Percentiles rank a stretch among this genome's conserved stretches.
phyloP scores from a whole-genome alignment of 2,113 vertebrate genomes.

The Phainopepla nitens region DNA sequence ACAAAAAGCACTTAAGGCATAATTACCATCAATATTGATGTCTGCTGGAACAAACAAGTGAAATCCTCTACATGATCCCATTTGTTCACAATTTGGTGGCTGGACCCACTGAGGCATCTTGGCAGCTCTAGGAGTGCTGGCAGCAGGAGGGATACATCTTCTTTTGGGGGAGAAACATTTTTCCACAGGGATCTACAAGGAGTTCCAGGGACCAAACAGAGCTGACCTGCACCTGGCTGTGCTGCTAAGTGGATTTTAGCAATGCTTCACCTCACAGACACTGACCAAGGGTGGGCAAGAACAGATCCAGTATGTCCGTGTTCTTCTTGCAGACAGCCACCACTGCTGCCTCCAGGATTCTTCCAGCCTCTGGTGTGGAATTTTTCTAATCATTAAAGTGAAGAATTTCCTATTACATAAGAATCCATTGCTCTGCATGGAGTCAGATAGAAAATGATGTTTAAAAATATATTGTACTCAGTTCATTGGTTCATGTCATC shows the following conservation, averaged over 20 bases:
- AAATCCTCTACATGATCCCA: neutral
- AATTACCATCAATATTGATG: neutral
- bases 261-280: neutral
- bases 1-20: neutral
- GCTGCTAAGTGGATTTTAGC: neutral
- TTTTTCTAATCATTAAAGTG: neutral
- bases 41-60: neutral
- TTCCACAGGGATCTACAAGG: neutral
- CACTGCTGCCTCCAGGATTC: neutral
- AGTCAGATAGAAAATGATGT: neutral
- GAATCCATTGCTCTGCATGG: neutral
- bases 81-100: neutral
- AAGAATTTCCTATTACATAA: neutral
- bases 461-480: neutral
- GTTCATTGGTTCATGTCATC: neutral
- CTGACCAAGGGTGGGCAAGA: neutral
- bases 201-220: neutral
- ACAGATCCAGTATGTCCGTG: neutral
- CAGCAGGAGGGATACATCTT: neutral
- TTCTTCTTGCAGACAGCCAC: neutral
- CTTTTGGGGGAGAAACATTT: neutral
- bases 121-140: neutral
- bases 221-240: neutral
- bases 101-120: neutral
- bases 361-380: neutral